Evolutionary conservation across 2,113 vertebrate species (phyloP).

Genomic region (Gulo gulo): DNA sequence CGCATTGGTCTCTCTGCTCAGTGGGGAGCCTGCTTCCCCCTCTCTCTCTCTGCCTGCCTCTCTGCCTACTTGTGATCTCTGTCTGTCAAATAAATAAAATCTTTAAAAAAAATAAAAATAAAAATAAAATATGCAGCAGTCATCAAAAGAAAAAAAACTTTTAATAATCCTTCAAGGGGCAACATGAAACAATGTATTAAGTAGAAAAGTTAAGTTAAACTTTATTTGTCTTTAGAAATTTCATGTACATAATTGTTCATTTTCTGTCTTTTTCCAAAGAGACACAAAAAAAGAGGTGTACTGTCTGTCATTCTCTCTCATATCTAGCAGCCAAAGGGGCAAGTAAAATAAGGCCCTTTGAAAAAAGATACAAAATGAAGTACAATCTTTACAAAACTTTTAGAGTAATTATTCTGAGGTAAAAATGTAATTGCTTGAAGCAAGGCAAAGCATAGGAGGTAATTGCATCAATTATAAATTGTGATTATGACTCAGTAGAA

Average conservation of each 20-base stretch:
- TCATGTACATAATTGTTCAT: background rate
- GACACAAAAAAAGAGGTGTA: background rate
- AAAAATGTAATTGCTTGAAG: background rate
- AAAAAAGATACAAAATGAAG: background rate
- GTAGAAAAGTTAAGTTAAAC: background rate
- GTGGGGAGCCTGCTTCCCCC: too few species aligned
- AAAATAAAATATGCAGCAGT: background rate
- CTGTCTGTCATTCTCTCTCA: background rate
- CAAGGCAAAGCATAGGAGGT: background rate
- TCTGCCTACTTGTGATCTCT: too few species aligned
- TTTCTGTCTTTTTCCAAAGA: background rate
- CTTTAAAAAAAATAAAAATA: too few species aligned
- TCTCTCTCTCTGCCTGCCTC: too few species aligned
- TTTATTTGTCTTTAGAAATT: conserved; percentile 4
- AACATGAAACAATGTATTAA: conserved; percentile 26
- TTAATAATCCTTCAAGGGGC: background rate
- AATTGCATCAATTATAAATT: background rate
- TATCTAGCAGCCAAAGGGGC: background rate
- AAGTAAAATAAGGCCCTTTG: background rate
- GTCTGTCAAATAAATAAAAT: too few species aligned
- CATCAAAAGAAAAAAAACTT: background rate
- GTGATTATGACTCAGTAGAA: background rate
- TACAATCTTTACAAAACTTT: background rate
- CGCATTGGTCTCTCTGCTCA: too few species aligned
- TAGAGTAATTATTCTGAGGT: conserved; percentile 1